These are phyloP conservation scores for Geodia barretti DNA, from an alignment of 37 sponge, comb jelly and placozoan genomes.

Conservation along the genomic window DNA sequence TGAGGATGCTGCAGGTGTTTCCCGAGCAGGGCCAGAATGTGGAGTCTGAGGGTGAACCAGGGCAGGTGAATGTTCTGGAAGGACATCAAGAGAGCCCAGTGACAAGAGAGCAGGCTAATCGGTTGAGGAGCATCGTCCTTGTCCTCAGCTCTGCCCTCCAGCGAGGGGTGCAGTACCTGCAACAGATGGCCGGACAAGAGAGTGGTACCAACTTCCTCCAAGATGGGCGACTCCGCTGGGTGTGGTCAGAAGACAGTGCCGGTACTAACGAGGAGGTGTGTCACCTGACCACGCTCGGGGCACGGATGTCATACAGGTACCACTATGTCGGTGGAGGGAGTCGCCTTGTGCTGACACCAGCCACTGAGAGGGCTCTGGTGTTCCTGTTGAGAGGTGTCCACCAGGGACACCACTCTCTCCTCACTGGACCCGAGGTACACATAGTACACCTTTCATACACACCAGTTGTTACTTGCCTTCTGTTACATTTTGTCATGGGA, in stretches of 20 bases:
- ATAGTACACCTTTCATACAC: too few relatives aligned
- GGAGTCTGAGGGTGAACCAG: background rate
- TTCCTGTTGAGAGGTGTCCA: conserved; percentile 34
- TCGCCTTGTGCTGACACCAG: conserved; percentile 16
- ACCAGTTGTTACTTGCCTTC: too few relatives aligned
- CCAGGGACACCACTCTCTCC: background rate
- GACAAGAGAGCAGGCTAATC: background rate
- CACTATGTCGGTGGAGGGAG: conserved; percentile 22
- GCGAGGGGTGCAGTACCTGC: background rate
- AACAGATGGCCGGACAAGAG: background rate
- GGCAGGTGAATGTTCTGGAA: conserved; percentile 3
- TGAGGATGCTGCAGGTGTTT: background rate
- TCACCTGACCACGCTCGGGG: conserved; percentile 10
- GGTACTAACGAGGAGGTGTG: conserved; percentile 1
- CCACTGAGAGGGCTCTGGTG: conserved; percentile 14
- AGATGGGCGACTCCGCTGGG: conserved; percentile 33
- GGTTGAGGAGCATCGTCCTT: conserved; percentile 22
- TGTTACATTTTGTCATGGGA: too few relatives aligned
- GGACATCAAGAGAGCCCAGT: too few relatives aligned
- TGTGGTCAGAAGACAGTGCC: too few relatives aligned
- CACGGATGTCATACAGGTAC: conserved; percentile 27
- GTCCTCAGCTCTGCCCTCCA: background rate
- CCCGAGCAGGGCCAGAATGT: conserved; percentile 2
- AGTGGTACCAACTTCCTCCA: conserved; percentile 16
- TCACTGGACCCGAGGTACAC: conserved; percentile 39